Evolutionary conservation across 2,888 invertebrate genomes (phyloP).

Genomic region (Spodoptera littoralis): DNA sequence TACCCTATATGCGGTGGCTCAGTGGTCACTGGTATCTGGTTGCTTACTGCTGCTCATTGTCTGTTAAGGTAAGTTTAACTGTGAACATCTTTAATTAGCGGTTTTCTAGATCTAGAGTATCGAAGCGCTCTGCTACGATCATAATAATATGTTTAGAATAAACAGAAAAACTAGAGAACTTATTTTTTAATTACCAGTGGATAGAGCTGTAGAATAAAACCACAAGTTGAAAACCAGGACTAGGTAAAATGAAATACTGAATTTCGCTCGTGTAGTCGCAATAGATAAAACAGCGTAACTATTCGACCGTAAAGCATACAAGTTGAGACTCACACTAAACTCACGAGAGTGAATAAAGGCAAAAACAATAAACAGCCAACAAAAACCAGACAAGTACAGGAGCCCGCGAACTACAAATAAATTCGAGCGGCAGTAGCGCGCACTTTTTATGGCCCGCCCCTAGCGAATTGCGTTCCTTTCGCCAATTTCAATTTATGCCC

Average conservation of each 20-base stretch:
- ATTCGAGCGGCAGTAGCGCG: slow-evolving; percentile 61
- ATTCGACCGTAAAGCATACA: background rate
- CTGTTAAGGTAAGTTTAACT: slow-evolving; percentile 69
- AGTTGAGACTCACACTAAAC: slow-evolving; percentile 31
- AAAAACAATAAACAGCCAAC: slow-evolving; percentile 55
- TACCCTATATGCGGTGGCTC: slow-evolving; percentile 88
- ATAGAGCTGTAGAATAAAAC: no score
- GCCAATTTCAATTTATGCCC: slow-evolving; percentile 82
- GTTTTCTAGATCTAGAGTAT: no score
- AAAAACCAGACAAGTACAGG: slow-evolving; percentile 32
- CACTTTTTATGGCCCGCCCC: slow-evolving; percentile 71
- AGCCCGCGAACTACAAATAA: slow-evolving; percentile 62
- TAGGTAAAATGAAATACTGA: no score
- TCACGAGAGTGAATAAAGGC: slow-evolving; percentile 36
- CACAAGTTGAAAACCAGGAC: no score
- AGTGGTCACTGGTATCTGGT: slow-evolving; percentile 81
- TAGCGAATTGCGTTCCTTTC: slow-evolving; percentile 76
- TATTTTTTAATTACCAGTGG: no score
- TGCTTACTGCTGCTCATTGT: slow-evolving; percentile 87
- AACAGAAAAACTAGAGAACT: no score
- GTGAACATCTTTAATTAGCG: no score
- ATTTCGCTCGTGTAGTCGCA: no score
- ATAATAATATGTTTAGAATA: no score
- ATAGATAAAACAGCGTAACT: slow-evolving; percentile 1
- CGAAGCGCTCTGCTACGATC: no score